Evolutionary conservation across 2,888 invertebrate genomes (phyloP).

Genomic region (Panzeria rudis): DNA sequence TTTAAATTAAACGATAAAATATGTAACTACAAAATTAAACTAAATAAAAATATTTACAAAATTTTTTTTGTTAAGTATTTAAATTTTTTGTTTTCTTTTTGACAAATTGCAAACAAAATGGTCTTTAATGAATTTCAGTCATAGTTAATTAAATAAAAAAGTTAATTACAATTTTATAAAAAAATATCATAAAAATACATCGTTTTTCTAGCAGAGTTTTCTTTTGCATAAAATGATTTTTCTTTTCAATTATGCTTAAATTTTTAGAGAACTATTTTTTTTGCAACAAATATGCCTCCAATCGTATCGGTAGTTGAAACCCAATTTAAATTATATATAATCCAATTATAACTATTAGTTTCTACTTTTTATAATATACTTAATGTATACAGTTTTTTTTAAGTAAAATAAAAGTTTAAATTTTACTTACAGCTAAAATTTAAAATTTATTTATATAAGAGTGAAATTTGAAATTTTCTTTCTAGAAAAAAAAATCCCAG

Average conservation of each 20-base stretch:
- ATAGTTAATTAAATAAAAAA: slow-evolving; percentile 34
- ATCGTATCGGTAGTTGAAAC: slow-evolving; percentile 61
- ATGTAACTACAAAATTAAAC: slow-evolving; percentile 47
- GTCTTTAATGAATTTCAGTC: slow-evolving; percentile 67
- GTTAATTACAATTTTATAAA: neutral
- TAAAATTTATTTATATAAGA: slow-evolving; percentile 50
- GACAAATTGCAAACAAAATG: slow-evolving; percentile 40
- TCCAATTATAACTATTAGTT: slow-evolving; percentile 58
- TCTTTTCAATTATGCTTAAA: slow-evolving; percentile 33
- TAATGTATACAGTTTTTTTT: neutral
- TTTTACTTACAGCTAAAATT: slow-evolving; percentile 58
- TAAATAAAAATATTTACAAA: slow-evolving; percentile 67
- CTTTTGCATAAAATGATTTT: slow-evolving; percentile 9
- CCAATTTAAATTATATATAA: slow-evolving; percentile 54
- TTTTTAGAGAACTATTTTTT: slow-evolving; percentile 19
- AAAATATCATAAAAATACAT: slow-evolving; percentile 2
- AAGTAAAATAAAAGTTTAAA: slow-evolving; percentile 59
- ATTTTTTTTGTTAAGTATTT: neutral
- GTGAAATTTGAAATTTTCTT: slow-evolving; percentile 37
- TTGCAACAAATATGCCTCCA: slow-evolving; percentile 6
- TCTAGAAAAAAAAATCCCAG: slow-evolving; percentile 23
- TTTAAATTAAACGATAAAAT: slow-evolving; percentile 37
- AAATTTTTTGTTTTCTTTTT: slow-evolving; percentile 17
- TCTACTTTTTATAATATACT: slow-evolving; percentile 8
- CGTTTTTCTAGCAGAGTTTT: slow-evolving; percentile 35